Evolutionary conservation across 2,113 vertebrate species (phyloP), one percentile per base, ranked within the genome.

Genomic region (Zosterops hypoxanthus): DNA sequence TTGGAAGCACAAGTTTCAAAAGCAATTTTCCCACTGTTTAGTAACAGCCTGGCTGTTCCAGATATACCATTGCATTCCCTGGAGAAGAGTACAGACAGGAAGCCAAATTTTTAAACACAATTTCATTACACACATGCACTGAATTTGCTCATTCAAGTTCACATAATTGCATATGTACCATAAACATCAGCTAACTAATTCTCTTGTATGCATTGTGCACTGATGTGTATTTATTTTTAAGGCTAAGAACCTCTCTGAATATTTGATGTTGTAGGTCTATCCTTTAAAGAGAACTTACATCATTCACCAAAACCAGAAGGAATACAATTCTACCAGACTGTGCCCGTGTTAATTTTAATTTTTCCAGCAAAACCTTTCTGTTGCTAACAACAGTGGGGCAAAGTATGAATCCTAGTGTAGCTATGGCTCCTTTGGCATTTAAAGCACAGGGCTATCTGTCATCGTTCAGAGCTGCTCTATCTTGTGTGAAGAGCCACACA

Each of bases 371-470:
- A 95, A 84, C 28, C 69, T 84, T 92, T 91, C 88, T 88, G 79
- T 93, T 93, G 95, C 83, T 95, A 96, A 95, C 81, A 94, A 84
- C 93, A 92, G 46, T 79, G 63, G 89, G 68, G 80, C 82, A 55
- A 84, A 91, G 33, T 39, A 69, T 60, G 77, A 87, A 57, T 79
- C 57, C 65, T 90, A 36, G 55, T 10, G 42, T n/a, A 70, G 79
- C 39, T 61, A 12, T 7, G 66, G 46, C 36, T 86, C 44, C 39
- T 87, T 46, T 57, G 65, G 86, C 3, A 14, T 75, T 81, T 59
- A 28, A 88, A 80, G 72, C 19, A 36, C 69, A 46, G 72, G 29
- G 33, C 49, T 75, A 14, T 55, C 64, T 84, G 52, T 56, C 44
- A 39, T 42, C 0, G 0, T 92, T 82, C 28, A 53, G 73, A 79